Base-by-base conservation (phyloP, 2,797 vertebrate species). In the Tokudaia muenninki region DNA sequence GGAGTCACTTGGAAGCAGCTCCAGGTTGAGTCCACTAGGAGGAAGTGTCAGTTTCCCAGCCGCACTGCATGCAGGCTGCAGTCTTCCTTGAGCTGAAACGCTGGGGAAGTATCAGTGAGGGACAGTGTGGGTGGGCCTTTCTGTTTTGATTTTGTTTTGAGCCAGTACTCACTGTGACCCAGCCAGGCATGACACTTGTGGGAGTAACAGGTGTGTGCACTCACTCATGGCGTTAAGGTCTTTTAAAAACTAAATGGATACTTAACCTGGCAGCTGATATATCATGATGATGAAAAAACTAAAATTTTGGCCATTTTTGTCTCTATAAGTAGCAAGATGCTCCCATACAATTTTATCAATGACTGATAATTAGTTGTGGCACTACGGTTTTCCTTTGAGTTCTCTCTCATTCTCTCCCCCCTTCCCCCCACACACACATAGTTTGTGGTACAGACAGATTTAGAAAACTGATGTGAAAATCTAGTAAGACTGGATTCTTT, bases 361-460 rank as follows among this genome's bases (percentile, higher is more conserved):
- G 82, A 86, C 61, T 72, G 81, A 94, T 65, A 82, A 78, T 65
- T 79, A 26, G 52, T 52, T 16, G 87, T 41, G 41, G 79, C 52
- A 31, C 31, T n/a, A 57, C 2, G 16, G 19, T 44, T 88, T 92
- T 88, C 50, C 74, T 92, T 90, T 94, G 91, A 90, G 21, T 83
- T 77, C 24, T 95, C 31, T 67, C 0, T 34, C 31, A 34, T 1
- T 14, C 63, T 61, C 59, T 70, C n/a, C 95, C 26, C 31, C 9
- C 31, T 12, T 65, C 8, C 29, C 10, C 61, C 26, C 61, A 63
- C 59, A 63, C 63, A 65, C 61, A 63, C 61, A 77, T 16, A 52
- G 91, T 63, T 79, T 92, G 55, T 81, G 50, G 72, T 21, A 52
- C 84, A 90, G 77, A 91, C 79, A 83, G 94, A 90, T 90, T 94